Evolutionary conservation across 1,140 invertebrate species (phyloP).

Genomic region (Formica selysi): DNA sequence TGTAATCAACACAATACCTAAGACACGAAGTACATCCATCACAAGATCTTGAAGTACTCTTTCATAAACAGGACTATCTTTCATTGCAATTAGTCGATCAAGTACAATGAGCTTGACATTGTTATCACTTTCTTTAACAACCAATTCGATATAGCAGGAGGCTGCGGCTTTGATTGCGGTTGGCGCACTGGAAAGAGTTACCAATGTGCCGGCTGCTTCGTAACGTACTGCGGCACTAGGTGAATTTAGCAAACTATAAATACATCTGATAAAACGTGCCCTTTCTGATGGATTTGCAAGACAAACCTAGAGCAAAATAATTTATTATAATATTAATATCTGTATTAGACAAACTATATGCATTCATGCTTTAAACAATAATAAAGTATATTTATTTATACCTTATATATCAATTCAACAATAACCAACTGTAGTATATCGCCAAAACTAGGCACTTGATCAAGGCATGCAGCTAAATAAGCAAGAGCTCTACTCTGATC

Average conservation of each 20-base stretch:
- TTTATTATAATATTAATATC: not conserved
- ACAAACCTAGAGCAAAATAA: slow-evolving; percentile 90
- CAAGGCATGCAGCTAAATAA: slow-evolving; percentile 97
- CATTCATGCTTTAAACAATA: not conserved
- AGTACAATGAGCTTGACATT: slow-evolving; percentile 99
- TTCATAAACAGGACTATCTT: slow-evolving; percentile 95
- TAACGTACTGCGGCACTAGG: slow-evolving; percentile 98
- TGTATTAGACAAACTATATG: not conserved
- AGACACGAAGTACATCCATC: slow-evolving; percentile 98
- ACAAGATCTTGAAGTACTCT: slow-evolving; percentile 98
- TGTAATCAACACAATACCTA: slow-evolving; percentile 87
- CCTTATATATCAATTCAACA: slow-evolving; percentile 99
- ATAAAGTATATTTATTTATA: slow-evolving; percentile 80
- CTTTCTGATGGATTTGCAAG: slow-evolving; percentile 98
- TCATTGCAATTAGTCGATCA: slow-evolving; percentile 96
- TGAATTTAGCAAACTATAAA: slow-evolving; percentile 99
- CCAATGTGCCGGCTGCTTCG: slow-evolving; percentile 99
- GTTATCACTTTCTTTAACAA: slow-evolving; percentile 99
- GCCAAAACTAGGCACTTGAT: slow-evolving; percentile 97
- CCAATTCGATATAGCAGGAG: slow-evolving; percentile 98
- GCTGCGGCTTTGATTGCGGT: slow-evolving; percentile 99
- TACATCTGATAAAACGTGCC: slow-evolving; percentile 98
- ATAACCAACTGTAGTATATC: slow-evolving; percentile 99
- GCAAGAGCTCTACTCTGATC: slow-evolving; percentile 97
- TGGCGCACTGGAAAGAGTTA: slow-evolving; percentile 98